phyloP scores from a whole-genome alignment of 2,797 vertebrate species.

The Danio tinwini region DNA sequence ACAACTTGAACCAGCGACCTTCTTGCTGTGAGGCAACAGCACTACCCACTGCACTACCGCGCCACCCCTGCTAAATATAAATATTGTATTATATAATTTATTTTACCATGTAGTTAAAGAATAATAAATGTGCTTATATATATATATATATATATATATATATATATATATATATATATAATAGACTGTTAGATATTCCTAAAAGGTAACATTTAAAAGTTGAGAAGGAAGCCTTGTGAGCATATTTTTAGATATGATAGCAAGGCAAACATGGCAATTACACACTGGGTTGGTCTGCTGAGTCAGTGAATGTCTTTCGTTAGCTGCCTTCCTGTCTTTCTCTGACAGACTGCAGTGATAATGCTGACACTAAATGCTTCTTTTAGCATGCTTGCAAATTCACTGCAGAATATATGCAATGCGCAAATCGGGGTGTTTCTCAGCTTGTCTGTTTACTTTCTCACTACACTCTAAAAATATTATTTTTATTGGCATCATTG shows the following conservation, averaged over 20 bases:
- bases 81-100: too few relatives aligned
- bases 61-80: too few relatives aligned
- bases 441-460: neutral
- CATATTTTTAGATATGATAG: slow-evolving; percentile 62
- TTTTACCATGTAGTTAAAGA: too few relatives aligned
- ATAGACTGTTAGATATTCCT: neutral
- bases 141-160: too few relatives aligned
- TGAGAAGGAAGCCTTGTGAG: neutral
- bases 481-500: too few relatives aligned
- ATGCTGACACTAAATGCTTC: slow-evolving; percentile 3
- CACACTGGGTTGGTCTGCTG: slow-evolving; percentile 29
- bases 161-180: neutral
- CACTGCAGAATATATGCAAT: neutral
- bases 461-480: too few relatives aligned
- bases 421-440: neutral
- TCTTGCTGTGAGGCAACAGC: too few relatives aligned
- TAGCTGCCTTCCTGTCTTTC: slow-evolving; percentile 66
- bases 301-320: neutral
- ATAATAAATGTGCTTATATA: too few relatives aligned
- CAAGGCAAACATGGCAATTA: slow-evolving; percentile 35
- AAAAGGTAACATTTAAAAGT: slow-evolving; percentile 4
- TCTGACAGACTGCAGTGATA: slow-evolving; percentile 63
- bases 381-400: neutral
- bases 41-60: too few relatives aligned
- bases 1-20: too few relatives aligned